Evolutionary conservation across 2,888 invertebrate species (phyloP).

Genomic region (Xylota segnis): DNA sequence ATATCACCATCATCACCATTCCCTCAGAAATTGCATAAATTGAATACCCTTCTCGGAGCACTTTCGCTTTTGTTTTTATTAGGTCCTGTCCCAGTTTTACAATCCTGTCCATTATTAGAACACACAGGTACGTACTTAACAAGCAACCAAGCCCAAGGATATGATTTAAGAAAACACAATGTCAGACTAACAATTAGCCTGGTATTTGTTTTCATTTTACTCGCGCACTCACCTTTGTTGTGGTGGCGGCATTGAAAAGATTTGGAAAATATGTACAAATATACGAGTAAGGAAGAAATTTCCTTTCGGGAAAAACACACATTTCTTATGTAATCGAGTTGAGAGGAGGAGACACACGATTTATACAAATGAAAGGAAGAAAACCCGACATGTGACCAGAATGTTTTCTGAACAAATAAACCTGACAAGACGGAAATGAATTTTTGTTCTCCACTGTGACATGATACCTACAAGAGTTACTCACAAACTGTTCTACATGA

Average conservation of each 20-base stretch:
- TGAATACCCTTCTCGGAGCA: neutral
- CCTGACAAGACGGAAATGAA: conserved; percentile 25
- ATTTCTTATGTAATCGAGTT: conserved; percentile 12
- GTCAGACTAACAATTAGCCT: conserved; percentile 28
- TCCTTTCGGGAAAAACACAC: conserved; percentile 28
- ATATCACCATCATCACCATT: neutral
- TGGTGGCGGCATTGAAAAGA: conserved; percentile 34
- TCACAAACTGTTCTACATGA: neutral
- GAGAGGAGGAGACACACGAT: neutral
- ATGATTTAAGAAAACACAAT: conserved; percentile 11
- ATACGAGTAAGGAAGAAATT: neutral
- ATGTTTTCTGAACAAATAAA: conserved; percentile 31
- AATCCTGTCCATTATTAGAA: neutral
- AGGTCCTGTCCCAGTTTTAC: neutral
- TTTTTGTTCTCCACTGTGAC: neutral
- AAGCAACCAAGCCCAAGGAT: neutral
- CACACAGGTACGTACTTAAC: neutral
- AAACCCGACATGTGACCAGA: conserved; percentile 29
- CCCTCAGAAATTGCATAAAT: neutral
- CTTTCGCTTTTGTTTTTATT: neutral
- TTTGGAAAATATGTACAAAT: conserved; percentile 22
- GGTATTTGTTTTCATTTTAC: conserved; percentile 29
- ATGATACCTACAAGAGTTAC: neutral
- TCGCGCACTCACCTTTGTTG: conserved; percentile 42
- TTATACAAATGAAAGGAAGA: conserved; percentile 14